phyloP scores from a whole-genome alignment of 2,797 vertebrate species.

The Eurystomus glaucurus region DNA sequence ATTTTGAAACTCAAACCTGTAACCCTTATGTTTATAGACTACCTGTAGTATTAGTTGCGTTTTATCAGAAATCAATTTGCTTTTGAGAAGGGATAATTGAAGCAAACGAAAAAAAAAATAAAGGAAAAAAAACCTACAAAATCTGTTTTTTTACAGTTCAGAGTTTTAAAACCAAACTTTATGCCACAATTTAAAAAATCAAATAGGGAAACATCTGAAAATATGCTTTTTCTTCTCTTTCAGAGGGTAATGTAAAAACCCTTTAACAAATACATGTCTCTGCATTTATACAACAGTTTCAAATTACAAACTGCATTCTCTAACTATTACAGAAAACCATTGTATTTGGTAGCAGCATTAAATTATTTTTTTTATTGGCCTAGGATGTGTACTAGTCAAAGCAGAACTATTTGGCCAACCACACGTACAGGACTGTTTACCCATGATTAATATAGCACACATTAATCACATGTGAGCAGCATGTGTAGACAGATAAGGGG shows the following conservation, averaged over 20 bases:
- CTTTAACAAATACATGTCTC: background rate
- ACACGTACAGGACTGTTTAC: constrained; percentile 5
- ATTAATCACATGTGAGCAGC: background rate
- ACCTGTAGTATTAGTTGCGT: background rate
- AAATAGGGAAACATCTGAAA: background rate
- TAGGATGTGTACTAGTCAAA: constrained; percentile 6
- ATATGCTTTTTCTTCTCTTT: background rate
- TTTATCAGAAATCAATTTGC: background rate
- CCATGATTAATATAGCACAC: background rate
- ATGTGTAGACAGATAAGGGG: background rate
- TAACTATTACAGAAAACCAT: constrained; percentile 21
- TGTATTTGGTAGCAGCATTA: constrained; percentile 24
- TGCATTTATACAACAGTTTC: constrained; percentile 33
- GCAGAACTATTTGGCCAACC: constrained; percentile 43
- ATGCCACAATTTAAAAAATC: background rate
- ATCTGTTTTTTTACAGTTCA: background rate
- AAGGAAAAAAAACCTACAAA: background rate
- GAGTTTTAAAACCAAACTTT: background rate
- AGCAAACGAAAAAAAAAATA: background rate
- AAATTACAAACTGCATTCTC: constrained; percentile 30
- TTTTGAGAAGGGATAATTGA: background rate
- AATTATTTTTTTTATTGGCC: constrained; percentile 42
- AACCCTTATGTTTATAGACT: background rate
- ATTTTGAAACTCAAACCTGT: background rate
- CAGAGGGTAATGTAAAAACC: background rate